Base-by-base conservation (phyloP, 2,888 invertebrate species). In the Cheilosia variabilis region DNA sequence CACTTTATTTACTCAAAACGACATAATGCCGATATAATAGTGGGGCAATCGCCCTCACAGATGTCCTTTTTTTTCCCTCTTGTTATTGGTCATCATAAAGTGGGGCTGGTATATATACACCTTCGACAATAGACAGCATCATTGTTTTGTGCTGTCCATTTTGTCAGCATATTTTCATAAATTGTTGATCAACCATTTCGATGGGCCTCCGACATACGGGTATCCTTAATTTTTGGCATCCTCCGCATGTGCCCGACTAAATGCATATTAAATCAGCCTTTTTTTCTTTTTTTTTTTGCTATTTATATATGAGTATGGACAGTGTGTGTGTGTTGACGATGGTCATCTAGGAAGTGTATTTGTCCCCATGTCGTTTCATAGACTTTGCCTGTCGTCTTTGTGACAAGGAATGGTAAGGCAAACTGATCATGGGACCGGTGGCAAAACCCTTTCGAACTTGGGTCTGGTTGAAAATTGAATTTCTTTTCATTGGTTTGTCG, bases 141-240 rank as follows among this genome's bases (percentile, higher is more conserved):
- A 58, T 47, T 58, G 47, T 55, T 75, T 52, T 68, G 60, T 55
- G 60, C 37, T 69, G 75, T 58, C 68, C 65, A 60, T 79, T 52
- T 75, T 71, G 53, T 53, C 69, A 57, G 58, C 69, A 69, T 57
- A 65, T 84, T 79, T 84, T 76, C 80, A 86, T 81, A 86, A 72
- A 78, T 78, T 79, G 73, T 79, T 79, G 79, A 84, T 79, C 75
- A 79, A 69, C 79, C 68, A 79, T 79, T 79, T 79, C 69, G 71
- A 77, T 52, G 17, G 17, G 66, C 41, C 66, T n/a, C 31, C 24
- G 13, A 84, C 79, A 76, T 69, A 62, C 65, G 76, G 55, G 71
- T 76, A 58, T 65, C 79, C 76, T 82, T 77, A 75, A 73, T 73
- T 47, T 78, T 78, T 60, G 15, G 24, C 65, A 79, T 57, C 66